Evolutionary conservation across 2,888 invertebrate genomes (phyloP).

Genomic region (Tinea semifulvella): DNA sequence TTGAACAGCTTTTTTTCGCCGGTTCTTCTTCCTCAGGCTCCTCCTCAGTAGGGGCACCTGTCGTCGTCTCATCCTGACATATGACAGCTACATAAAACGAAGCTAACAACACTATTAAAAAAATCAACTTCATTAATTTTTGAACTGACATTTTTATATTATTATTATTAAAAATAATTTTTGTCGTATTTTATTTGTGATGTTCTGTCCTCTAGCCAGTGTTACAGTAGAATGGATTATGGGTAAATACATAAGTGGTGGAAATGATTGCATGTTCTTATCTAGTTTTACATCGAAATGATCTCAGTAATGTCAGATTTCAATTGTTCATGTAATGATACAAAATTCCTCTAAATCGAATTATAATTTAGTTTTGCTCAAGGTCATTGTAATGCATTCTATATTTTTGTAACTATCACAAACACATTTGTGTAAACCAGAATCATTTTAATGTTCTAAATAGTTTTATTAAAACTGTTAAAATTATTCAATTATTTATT

Average conservation of each 20-base stretch:
- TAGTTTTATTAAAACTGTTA: no score
- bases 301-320: background rate
- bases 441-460: no score
- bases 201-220: background rate
- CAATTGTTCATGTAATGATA: constrained; percentile 1
- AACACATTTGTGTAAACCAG: no score
- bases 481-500: no score
- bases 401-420: no score
- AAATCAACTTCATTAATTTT: background rate
- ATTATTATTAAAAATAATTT: no score
- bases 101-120: background rate
- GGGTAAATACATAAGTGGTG: no score
- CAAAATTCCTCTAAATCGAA: background rate
- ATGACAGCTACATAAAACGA: background rate
- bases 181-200: background rate
- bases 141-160: background rate
- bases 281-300: background rate
- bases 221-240: background rate
- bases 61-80: constrained; percentile 10
- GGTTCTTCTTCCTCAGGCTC: constrained; percentile 52
- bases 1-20: constrained; percentile 47
- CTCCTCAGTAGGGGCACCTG: constrained; percentile 7
- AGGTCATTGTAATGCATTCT: no score
- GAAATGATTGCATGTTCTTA: constrained; percentile 4
- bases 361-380: constrained; percentile 2